Evolutionary conservation across 2,888 invertebrate species (phyloP), one percentile per base, ranked within the genome.

Genomic region (Pammene aurita): DNA sequence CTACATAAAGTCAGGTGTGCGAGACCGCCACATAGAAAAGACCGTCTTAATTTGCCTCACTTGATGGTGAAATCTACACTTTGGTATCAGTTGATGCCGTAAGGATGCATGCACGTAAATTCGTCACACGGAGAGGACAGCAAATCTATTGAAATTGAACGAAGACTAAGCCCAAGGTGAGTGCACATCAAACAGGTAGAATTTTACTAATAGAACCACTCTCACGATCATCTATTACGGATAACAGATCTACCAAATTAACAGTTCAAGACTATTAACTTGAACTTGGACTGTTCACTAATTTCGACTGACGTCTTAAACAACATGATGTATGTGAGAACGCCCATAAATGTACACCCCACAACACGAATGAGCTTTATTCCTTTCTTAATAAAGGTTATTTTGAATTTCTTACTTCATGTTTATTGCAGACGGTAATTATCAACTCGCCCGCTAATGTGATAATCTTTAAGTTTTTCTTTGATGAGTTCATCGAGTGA

Each of bases 311-410:
- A 90, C 89, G 85, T 92, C 90, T 91, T 89, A 89, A 84, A 88
- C 89, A 87, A 86, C 88, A 88, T 89, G 90, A 90, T 90, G 85
- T 83, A 88, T 89, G 83, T 80, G 87, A 80, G 85, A 85, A 90
- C 91, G 92, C 91, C 92, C 90, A 86, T 86, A 75, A 79, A 82
- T 79, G 84, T 79, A 80, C 78, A 81, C 75, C 70, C 66, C 50
- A 71, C 54, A 54, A 54, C 56, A 44, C 16, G 5, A 46, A 7
- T 35, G 14, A 2, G 11, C 26, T 57, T 69, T 60, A 69, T 55
- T 38, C 14, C n/a, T 46, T 48, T 41, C 5, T 1, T 0, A 10
- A 48, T 60, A 60, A 26, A 61, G 61, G 42, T 2, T 14, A 48
- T 56, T 55, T 60, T 55, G n/a, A 52, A 9, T 60, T 18, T 38